Evolutionary conservation across 2,888 invertebrate genomes (phyloP), one percentile per base, ranked within the genome.

Genomic region (Diachrysia chrysitis): DNA sequence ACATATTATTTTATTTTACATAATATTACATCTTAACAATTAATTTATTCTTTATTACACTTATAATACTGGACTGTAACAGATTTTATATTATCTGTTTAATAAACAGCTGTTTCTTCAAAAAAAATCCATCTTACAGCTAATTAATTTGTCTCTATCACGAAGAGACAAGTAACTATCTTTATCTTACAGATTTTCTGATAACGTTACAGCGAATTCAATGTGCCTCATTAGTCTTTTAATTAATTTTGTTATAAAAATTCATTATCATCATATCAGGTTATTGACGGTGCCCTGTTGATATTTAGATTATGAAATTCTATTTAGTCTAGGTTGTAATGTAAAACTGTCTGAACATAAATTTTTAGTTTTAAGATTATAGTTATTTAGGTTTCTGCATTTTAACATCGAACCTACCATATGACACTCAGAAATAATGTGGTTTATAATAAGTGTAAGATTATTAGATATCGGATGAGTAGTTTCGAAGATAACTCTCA

Each of bases 81-180:
- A 35, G 2, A 7, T 0, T 29, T 9, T 12, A 35, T 16, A 16
- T 16, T 37, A 16, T 3, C 37, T 37, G 16, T 37, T 37, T 37
- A 1, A 3, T 16, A 14, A 10, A 32, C 2, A 32, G 2, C 25
- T 3, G 25, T 25, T 25, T 25, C 25, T 25, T 37, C 2, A 37
- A 37, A 37, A 1, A 37, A 16, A 0, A 70, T 66, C 62, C 16
- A 37, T 69, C 64, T 57, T 48, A 48, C 10, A 48, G 32, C n/a
- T 73, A 35, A 73, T 71, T 69, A 76, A 69, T 69, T 76, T 79
- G 73, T 78, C 70, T 66, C 55, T 54, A 66, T 69, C 66, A 62
- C 63, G 32, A 70, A 70, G 58, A 56, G 19, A 58, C 35, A 35
- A 23, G 35, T 48, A 53, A 42, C 25, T 57, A 37, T 17, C 37